These are phyloP conservation scores for Eupithecia exiguata DNA, from an alignment of 2,888 invertebrate species.

Conservation along the genomic window DNA sequence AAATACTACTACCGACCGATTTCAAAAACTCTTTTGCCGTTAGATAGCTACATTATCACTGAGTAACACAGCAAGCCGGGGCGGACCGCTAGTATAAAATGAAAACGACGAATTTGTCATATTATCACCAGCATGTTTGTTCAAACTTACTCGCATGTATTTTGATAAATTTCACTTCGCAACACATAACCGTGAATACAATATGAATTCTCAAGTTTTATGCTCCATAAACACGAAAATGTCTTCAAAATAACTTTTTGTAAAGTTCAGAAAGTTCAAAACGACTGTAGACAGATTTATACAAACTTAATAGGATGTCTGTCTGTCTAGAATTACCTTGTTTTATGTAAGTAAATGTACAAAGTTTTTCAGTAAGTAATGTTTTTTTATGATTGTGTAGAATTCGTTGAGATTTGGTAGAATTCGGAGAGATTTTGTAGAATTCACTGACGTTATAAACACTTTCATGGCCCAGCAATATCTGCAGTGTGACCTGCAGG, in stretches of 20 bases:
- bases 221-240: conserved; percentile 14
- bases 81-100: too few species aligned
- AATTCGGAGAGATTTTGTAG: not conserved
- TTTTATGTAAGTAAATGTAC: conserved; percentile 6
- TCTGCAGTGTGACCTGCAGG: not conserved
- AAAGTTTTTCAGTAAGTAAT: not conserved
- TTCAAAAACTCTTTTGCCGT: too few species aligned
- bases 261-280: not conserved
- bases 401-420: not conserved
- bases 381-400: not conserved
- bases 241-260: not conserved
- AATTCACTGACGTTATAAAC: not conserved
- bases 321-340: conserved; percentile 2
- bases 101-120: not conserved
- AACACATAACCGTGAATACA: conserved; percentile 14
- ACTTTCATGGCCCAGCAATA: not conserved
- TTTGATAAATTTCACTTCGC: not conserved
- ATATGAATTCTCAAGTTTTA: conserved; percentile 7
- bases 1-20: too few species aligned
- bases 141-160: not conserved
- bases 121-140: not conserved
- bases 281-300: conserved; percentile 17
- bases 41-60: too few species aligned
- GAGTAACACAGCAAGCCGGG: too few species aligned
- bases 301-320: conserved; percentile 1